A percentile compares a stretch with the other conserved stretches of the same genome.
These are phyloP conservation scores for Hippocampus zosterae DNA, from an alignment of 2,113 vertebrate genomes.

Conservation along the genomic window DNA sequence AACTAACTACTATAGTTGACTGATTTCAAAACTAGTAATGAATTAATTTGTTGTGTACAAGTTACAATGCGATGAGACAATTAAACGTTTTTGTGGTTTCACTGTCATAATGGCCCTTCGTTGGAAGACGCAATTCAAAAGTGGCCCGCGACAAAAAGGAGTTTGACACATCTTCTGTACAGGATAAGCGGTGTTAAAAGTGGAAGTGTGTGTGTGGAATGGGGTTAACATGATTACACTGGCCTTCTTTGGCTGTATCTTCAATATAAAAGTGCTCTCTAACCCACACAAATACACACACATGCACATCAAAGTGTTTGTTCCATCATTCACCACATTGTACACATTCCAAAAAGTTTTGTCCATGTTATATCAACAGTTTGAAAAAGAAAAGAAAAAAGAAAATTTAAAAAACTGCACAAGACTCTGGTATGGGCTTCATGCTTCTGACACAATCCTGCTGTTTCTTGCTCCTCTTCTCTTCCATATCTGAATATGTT, in stretches of 20 bases:
- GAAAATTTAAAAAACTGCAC: not conserved
- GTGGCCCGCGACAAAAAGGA: too few relatives aligned
- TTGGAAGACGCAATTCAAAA: too few relatives aligned
- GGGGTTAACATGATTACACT: constrained; percentile 37
- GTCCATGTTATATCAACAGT: constrained; percentile 37
- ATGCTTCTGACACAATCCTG: constrained; percentile 8
- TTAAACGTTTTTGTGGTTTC: too few relatives aligned
- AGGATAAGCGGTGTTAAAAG: too few relatives aligned
- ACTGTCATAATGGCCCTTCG: too few relatives aligned
- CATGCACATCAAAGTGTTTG: constrained; percentile 21
- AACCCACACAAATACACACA: constrained; percentile 13
- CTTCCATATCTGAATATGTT: not conserved
- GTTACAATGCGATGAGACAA: too few relatives aligned
- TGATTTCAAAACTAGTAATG: too few relatives aligned
- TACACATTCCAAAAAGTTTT: constrained; percentile 42
- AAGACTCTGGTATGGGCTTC: not conserved
- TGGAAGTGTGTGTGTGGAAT: constrained; percentile 6
- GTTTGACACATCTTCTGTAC: too few relatives aligned
- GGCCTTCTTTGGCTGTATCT: constrained; percentile 18
- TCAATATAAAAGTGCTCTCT: constrained; percentile 8
- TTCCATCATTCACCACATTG: constrained; percentile 21
- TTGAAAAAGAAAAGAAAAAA: constrained; percentile 16
- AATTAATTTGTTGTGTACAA: too few relatives aligned
- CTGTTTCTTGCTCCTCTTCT: constrained; percentile 10
- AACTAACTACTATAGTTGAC: too few relatives aligned